phyloP scores from a whole-genome alignment of 2,888 invertebrate genomes.

The Caenorhabditis sp. region DNA sequence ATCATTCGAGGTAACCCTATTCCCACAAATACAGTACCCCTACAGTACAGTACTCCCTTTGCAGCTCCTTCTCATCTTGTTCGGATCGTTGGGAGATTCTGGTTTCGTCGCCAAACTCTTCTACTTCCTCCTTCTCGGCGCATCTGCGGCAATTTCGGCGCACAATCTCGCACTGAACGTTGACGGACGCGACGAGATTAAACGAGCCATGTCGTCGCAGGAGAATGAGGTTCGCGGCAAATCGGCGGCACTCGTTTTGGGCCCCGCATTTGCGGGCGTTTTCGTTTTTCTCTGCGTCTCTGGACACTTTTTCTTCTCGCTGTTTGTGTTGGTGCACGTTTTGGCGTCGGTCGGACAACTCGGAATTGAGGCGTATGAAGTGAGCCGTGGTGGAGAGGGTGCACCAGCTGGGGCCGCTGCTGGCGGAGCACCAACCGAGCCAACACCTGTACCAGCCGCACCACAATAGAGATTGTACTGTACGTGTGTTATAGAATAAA shows the following conservation, averaged over 20 bases:
- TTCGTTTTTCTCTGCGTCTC: conserved; percentile 42
- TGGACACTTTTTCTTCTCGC: conserved; percentile 42
- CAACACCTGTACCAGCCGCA: background rate
- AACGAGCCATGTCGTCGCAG: conserved; percentile 15
- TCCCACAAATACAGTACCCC: no score
- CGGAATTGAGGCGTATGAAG: conserved; percentile 40
- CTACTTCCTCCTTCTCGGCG: conserved; percentile 37
- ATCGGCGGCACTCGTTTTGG: conserved; percentile 22
- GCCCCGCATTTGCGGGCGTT: conserved; percentile 30
- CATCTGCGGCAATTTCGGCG: conserved; percentile 28
- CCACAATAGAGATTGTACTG: background rate
- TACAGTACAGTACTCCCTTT: background rate
- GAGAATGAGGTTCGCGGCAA: conserved; percentile 38
- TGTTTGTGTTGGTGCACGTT: conserved; percentile 41
- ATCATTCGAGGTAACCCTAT: conserved; percentile 15
- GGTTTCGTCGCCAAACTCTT: conserved; percentile 32
- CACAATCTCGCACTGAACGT: conserved; percentile 38
- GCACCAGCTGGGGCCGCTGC: no score
- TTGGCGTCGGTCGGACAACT: conserved; percentile 37
- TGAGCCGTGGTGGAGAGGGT: conserved; percentile 17
- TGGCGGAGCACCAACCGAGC: background rate
- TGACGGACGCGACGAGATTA: conserved; percentile 39
- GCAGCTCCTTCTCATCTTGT: conserved; percentile 29
- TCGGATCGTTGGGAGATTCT: conserved; percentile 30
- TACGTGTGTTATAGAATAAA: background rate